Conservation (phyloP, 1,140 invertebrate genomes). For the Micrasema longulum region DNA sequence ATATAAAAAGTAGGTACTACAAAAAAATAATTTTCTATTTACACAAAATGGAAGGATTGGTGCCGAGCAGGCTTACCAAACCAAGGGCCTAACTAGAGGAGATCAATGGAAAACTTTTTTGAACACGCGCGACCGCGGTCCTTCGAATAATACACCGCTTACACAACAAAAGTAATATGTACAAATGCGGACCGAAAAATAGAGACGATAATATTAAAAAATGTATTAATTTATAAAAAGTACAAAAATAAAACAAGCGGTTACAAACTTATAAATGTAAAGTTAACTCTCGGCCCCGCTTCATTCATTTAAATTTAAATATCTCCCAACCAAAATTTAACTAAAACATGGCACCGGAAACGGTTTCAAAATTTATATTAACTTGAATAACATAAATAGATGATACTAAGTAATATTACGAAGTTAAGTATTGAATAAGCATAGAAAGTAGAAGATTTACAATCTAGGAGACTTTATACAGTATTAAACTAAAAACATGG, state of each 20-base stretch:
- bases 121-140: conserved; percentile 16
- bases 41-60: conserved; percentile 2
- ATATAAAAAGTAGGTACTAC: neutral
- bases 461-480: conserved; percentile 6
- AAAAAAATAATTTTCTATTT: conserved; percentile 24
- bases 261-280: neutral
- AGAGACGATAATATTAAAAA: neutral
- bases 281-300: neutral
- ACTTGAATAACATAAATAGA: neutral
- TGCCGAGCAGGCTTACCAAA: conserved; percentile 30
- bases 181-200: neutral
- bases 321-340: conserved; percentile 10
- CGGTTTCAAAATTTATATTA: neutral
- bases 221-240: neutral
- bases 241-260: neutral
- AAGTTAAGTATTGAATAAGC: conserved; percentile 20
- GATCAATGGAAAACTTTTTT: conserved; percentile 55
- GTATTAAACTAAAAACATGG: conserved; percentile 39
- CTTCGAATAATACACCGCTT: conserved; percentile 13
- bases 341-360: conserved; percentile 2
- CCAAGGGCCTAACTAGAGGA: conserved; percentile 49
- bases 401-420: neutral
- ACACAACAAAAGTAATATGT: conserved; percentile 5
- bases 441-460: conserved; percentile 12
- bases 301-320: neutral